phyloP scores from a whole-genome alignment of 2,888 invertebrate genomes.

The Pterostichus niger region DNA sequence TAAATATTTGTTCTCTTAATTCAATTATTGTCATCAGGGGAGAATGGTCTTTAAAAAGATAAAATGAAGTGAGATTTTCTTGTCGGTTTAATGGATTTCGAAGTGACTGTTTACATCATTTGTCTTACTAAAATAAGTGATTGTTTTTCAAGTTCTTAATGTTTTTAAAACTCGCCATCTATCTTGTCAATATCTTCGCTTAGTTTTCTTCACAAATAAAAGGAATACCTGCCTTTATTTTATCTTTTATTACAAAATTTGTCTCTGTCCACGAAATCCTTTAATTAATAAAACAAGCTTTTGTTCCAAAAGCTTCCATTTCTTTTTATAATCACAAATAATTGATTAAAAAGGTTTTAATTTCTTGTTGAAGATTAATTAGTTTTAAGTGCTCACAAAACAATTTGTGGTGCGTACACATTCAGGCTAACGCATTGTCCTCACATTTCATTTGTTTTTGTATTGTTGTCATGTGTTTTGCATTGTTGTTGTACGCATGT shows the following conservation, averaged over 20 bases:
- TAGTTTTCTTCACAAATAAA: conserved; percentile 24
- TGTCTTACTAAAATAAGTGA: conserved; percentile 68
- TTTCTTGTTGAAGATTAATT: conserved; percentile 28
- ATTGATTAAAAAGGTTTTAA: conserved; percentile 32
- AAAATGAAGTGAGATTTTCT: conserved; percentile 40
- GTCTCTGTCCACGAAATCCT: conserved; percentile 32
- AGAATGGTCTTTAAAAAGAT: conserved; percentile 1
- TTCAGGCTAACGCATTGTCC: conserved; percentile 72
- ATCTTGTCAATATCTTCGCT: conserved; percentile 70
- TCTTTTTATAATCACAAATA: conserved; percentile 31
- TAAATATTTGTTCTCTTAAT: conserved; percentile 50
- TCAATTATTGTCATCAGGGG: conserved; percentile 33
- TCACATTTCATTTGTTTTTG: conserved; percentile 75
- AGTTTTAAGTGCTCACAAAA: not conserved
- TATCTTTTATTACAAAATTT: conserved; percentile 29
- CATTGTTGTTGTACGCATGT: conserved; percentile 70
- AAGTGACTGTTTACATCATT: conserved; percentile 51
- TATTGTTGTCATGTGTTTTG: conserved; percentile 67
- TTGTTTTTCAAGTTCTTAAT: conserved; percentile 74
- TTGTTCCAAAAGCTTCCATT: conserved; percentile 14
- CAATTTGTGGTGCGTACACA: conserved; percentile 7
- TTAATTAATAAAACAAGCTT: conserved; percentile 40
- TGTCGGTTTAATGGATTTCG: conserved; percentile 44
- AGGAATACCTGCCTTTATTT: conserved; percentile 22
- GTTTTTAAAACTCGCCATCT: conserved; percentile 74